These are phyloP conservation scores for Notarius quadriscutis DNA, from an alignment of 2,113 vertebrate species.

Conservation along the genomic window DNA sequence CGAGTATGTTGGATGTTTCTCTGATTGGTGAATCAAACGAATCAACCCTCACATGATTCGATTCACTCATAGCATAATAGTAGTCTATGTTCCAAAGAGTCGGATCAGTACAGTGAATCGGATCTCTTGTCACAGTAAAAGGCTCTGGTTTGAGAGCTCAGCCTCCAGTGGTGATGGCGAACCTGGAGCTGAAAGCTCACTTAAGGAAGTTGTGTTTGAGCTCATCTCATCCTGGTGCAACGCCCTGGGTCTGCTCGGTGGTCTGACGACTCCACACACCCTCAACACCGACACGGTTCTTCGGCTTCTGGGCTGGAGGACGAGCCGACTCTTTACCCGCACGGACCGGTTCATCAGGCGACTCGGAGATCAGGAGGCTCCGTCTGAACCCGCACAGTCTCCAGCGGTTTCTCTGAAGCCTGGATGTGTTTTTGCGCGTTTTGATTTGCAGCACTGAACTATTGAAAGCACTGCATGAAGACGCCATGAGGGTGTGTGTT, in stretches of 20 bases:
- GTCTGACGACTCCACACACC: background rate
- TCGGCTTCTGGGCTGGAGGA: background rate
- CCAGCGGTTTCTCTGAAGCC: background rate
- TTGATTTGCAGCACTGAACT: background rate
- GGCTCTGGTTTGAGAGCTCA: background rate
- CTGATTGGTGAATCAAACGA: background rate
- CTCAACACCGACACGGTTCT: background rate
- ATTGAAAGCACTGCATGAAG: background rate
- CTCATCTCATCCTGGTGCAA: background rate
- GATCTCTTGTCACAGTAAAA: background rate
- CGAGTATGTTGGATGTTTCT: background rate
- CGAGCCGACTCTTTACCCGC: background rate
- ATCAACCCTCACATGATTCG: background rate
- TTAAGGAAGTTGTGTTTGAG: background rate
- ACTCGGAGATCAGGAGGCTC: background rate
- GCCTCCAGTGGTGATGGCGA: background rate
- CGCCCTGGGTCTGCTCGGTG: too few species aligned
- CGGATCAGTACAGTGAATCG: constrained; percentile 27
- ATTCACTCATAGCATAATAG: background rate
- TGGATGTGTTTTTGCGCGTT: background rate
- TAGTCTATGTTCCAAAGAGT: background rate
- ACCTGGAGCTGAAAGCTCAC: background rate
- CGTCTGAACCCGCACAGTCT: background rate
- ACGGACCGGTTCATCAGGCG: background rate
- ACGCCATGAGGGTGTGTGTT: background rate